phyloP scores from a whole-genome alignment of 2,113 vertebrate species.

The Apus apus region DNA sequence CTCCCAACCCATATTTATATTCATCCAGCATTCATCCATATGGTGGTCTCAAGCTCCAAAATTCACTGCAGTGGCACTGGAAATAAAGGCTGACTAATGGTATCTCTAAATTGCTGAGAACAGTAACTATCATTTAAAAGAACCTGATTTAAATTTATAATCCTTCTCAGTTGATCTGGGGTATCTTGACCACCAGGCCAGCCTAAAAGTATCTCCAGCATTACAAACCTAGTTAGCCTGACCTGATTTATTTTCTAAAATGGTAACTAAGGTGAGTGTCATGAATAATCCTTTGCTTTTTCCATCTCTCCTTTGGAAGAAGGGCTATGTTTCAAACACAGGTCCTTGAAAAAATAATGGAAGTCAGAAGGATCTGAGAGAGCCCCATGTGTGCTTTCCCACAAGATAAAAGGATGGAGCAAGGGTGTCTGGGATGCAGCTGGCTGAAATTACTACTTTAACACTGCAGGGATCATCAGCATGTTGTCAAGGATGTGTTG shows the following conservation, averaged over 20 bases:
- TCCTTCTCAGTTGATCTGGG: background rate
- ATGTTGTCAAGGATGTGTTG: rapidly evolving
- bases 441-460: background rate
- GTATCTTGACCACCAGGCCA: background rate
- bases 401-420: constrained; percentile 11
- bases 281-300: background rate
- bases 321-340: background rate
- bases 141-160: background rate
- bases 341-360: background rate
- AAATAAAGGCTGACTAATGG: background rate
- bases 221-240: background rate
- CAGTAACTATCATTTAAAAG: background rate
- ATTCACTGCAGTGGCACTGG: background rate
- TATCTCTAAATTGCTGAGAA: background rate
- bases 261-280: background rate
- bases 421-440: background rate
- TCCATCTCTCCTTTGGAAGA: background rate
- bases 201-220: background rate
- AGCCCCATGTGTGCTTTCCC: background rate
- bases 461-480: background rate
- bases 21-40: background rate
- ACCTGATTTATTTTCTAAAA: background rate
- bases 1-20: background rate
- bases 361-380: background rate
- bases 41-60: background rate